Evolutionary conservation across 2,888 invertebrate species (phyloP).

Genomic region (Anarsia innoxiella): DNA sequence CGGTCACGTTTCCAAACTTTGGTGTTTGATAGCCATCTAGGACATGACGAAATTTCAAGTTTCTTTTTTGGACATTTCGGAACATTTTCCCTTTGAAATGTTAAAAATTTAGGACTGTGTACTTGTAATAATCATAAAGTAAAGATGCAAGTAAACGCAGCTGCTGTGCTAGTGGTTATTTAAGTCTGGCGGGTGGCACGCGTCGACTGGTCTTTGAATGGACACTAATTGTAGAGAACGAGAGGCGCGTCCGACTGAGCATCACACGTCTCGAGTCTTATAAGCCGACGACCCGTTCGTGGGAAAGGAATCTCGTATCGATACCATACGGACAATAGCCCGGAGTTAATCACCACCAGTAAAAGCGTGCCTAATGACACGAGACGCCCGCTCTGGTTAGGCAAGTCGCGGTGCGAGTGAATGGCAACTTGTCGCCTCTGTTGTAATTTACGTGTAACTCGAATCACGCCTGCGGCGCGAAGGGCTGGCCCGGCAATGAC

Average conservation of each 20-base stretch:
- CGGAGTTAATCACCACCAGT: constrained; percentile 31
- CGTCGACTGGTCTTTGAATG: constrained; percentile 49
- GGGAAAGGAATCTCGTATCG: constrained; percentile 43
- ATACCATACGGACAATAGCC: constrained; percentile 30
- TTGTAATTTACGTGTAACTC: constrained; percentile 47
- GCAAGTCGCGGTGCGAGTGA: constrained; percentile 50
- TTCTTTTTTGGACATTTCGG: background rate
- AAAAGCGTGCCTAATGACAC: constrained; percentile 47
- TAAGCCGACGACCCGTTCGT: constrained; percentile 39
- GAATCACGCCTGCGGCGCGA: constrained; percentile 31
- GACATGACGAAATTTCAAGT: constrained; percentile 2
- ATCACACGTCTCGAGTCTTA: constrained; percentile 35
- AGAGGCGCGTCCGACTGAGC: constrained; percentile 37
- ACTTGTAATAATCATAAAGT: too few species aligned
- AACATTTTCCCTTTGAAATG: background rate
- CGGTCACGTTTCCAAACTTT: constrained; percentile 7
- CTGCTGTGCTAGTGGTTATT: constrained; percentile 26
- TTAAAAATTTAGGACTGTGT: too few species aligned
- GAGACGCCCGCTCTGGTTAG: constrained; percentile 43
- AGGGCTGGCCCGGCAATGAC: constrained; percentile 31
- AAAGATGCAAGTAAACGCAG: constrained; percentile 22
- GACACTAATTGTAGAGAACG: constrained; percentile 55
- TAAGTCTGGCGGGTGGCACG: constrained; percentile 49
- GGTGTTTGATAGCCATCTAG: constrained; percentile 3
- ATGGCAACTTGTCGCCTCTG: constrained; percentile 44